Conservation (phyloP, 2,113 vertebrate species). For the Pelmatolapia mariae region DNA sequence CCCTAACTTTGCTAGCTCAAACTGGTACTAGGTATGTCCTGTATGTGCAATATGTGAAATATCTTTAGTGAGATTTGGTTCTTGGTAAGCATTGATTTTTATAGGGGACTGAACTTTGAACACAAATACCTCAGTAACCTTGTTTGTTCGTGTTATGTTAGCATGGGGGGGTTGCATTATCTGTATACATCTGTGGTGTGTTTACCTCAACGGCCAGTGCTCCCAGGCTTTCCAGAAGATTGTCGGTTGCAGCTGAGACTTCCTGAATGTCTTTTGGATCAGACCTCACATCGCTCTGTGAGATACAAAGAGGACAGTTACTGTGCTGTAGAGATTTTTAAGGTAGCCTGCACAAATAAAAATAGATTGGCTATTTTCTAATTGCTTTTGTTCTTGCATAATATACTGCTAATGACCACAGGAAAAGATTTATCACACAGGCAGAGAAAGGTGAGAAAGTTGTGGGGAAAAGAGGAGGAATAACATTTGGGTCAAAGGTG, state of each 20-base stretch:
- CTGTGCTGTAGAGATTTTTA: not conserved
- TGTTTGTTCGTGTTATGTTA: not conserved
- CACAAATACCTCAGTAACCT: slow-evolving; percentile 4
- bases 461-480: not conserved
- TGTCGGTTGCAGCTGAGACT: slow-evolving; percentile 78
- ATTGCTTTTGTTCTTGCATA: not conserved
- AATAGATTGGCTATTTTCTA: not conserved
- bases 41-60: not conserved
- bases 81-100: slow-evolving; percentile 21
- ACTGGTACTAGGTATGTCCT: not conserved
- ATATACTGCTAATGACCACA: not conserved
- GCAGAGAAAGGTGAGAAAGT: not conserved
- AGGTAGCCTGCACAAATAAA: not conserved
- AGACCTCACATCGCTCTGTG: slow-evolving; percentile 74
- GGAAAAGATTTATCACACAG: not conserved
- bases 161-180: not conserved
- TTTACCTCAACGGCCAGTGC: slow-evolving; percentile 81
- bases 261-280: slow-evolving; percentile 76
- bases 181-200: not conserved
- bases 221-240: slow-evolving; percentile 74
- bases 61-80: not conserved
- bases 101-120: slow-evolving; percentile 30
- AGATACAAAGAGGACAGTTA: not conserved
- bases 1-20: not conserved
- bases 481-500: not conserved